Conservation (phyloP, 1,140 invertebrate genomes). For the Magallana ariakensis region DNA sequence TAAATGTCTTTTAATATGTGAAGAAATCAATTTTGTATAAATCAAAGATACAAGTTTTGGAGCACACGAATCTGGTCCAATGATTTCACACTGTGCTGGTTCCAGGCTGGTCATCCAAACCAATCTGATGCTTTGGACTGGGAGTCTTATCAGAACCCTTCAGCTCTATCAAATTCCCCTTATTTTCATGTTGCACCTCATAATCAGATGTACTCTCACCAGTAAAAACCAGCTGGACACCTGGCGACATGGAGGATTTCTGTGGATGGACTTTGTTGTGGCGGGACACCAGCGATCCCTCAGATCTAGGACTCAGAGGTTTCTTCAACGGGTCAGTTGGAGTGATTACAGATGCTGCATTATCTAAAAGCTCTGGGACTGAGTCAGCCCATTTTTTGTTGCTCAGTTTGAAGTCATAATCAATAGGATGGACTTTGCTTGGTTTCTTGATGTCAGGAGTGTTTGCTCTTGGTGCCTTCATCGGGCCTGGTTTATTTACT, state of each 20-base stretch:
- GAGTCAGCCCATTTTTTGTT: background rate
- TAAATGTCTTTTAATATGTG: too few relatives aligned
- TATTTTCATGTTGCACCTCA: background rate
- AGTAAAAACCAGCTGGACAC: background rate
- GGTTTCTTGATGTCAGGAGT: background rate
- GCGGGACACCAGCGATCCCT: background rate
- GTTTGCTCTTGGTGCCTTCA: background rate
- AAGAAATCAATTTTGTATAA: too few relatives aligned
- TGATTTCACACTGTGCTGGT: background rate
- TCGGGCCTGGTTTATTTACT: background rate
- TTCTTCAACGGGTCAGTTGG: background rate
- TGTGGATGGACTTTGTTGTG: slow-evolving; percentile 23
- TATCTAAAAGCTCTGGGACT: background rate
- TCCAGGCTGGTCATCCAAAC: background rate
- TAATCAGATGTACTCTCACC: background rate
- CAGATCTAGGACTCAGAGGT: background rate
- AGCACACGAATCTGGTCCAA: background rate
- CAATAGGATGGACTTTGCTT: slow-evolving; percentile 19
- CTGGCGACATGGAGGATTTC: background rate
- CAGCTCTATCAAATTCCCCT: background rate
- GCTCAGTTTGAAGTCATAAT: background rate
- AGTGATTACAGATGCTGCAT: background rate
- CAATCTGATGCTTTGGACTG: background rate
- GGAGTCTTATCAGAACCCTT: background rate
- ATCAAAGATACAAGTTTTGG: background rate